Evolutionary conservation across 2,888 invertebrate species (phyloP).

Genomic region (Rhodophaea formosa): DNA sequence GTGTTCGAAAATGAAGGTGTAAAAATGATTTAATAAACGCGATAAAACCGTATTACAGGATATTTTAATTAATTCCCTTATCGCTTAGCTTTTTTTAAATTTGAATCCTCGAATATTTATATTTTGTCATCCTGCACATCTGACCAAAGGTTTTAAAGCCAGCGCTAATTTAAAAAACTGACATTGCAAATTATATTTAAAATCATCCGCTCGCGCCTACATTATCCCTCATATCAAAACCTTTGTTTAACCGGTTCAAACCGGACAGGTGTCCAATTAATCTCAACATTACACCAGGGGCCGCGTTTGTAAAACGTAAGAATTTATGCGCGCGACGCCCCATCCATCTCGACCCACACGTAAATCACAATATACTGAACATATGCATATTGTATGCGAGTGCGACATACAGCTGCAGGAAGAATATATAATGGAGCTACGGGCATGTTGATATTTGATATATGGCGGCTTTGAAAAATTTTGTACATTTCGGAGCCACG

Average conservation of each 20-base stretch:
- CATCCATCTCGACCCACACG: constrained; percentile 46
- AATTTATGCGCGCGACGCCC: constrained; percentile 57
- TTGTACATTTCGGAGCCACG: not conserved
- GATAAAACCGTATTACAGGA: no score
- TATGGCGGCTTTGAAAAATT: constrained; percentile 13
- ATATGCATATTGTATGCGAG: constrained; percentile 18
- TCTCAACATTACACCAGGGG: constrained; percentile 50
- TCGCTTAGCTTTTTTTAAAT: no score
- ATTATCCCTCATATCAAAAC: constrained; percentile 21
- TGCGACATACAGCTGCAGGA: constrained; percentile 12
- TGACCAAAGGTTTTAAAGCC: no score
- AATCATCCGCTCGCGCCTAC: constrained; percentile 9
- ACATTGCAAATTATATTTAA: constrained; percentile 2
- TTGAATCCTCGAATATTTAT: no score
- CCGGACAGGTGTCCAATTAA: constrained; percentile 56
- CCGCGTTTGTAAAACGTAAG: constrained; percentile 50
- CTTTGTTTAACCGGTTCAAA: constrained; percentile 30
- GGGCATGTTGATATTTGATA: constrained; percentile 6
- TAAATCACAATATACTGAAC: constrained; percentile 46
- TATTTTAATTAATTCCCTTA: no score
- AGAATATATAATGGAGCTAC: constrained; percentile 10
- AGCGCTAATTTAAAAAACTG: not conserved
- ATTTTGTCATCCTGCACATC: no score
- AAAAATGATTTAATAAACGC: no score
- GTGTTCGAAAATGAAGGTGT: no score